A percentile compares a stretch with the other conserved stretches of the same genome.
phyloP scores from a whole-genome alignment of 2,888 invertebrate species.

The Fragum fragum region DNA sequence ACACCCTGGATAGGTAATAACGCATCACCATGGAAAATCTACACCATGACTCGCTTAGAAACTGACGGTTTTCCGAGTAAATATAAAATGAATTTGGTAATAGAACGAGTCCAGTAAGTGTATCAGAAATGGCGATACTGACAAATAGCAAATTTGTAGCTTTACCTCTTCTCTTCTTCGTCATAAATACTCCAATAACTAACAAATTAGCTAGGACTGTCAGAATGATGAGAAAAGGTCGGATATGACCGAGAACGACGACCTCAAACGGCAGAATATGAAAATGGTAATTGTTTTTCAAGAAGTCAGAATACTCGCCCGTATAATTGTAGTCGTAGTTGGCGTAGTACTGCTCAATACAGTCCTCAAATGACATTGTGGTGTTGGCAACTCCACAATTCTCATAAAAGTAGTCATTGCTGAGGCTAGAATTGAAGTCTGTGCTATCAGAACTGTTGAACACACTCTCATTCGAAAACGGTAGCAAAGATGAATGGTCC shows the following conservation, averaged over 20 bases:
- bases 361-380: background rate
- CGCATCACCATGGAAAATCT: slow-evolving; percentile 42
- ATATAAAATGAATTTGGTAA: slow-evolving; percentile 57
- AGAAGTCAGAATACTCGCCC: background rate
- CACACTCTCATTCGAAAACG: background rate
- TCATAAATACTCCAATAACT: slow-evolving; percentile 44
- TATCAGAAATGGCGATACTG: slow-evolving; percentile 58
- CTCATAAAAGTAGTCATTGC: too few relatives aligned
- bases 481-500: too few relatives aligned
- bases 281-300: slow-evolving; percentile 26
- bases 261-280: slow-evolving; percentile 47
- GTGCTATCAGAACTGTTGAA: background rate
- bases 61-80: slow-evolving; percentile 22
- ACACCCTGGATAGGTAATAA: slow-evolving; percentile 53
- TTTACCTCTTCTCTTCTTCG: slow-evolving; percentile 36
- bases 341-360: background rate
- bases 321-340: background rate
- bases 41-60: slow-evolving; percentile 35
- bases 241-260: slow-evolving; percentile 37
- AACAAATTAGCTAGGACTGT: slow-evolving; percentile 50
- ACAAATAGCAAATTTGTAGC: slow-evolving; percentile 51
- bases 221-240: slow-evolving; percentile 38
- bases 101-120: slow-evolving; percentile 44
- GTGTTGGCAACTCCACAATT: too few relatives aligned
- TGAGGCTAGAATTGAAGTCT: too few relatives aligned